Percentiles rank a stretch among this genome's conserved stretches.
Conservation (phyloP, 2,113 vertebrate species). For the Panthera leo region DNA sequence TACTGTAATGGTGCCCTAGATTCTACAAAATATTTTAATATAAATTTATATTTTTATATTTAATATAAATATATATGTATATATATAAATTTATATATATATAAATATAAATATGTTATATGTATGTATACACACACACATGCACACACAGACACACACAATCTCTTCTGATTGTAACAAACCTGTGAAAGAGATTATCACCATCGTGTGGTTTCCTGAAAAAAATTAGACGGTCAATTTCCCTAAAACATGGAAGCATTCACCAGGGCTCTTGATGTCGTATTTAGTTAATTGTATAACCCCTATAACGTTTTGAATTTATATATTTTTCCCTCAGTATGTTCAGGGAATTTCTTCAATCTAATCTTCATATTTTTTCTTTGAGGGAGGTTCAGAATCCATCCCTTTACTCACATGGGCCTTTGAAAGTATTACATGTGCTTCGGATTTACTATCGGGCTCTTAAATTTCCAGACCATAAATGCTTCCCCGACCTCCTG, state of each 20-base stretch:
- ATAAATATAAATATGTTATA: background rate
- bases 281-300: background rate
- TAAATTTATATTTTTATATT: background rate
- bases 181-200: background rate
- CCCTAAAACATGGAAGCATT: background rate
- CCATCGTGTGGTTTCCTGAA: background rate
- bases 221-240: background rate
- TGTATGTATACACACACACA: background rate
- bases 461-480: slow-evolving; percentile 12
- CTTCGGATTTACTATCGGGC: slow-evolving; percentile 55
- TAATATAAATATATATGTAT: background rate
- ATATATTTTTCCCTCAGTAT: background rate
- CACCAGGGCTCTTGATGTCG: background rate
- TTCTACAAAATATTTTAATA: background rate
- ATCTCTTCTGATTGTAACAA: background rate
- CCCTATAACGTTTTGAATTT: background rate
- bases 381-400: slow-evolving; percentile 48
- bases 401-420: background rate
- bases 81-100: background rate
- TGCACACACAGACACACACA: too few species aligned
- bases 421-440: slow-evolving; percentile 62
- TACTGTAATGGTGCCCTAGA: background rate
- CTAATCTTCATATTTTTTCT: background rate
- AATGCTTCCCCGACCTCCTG: background rate
- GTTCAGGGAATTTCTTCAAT: background rate